Conservation (phyloP, 2,113 vertebrate species). For the Marmota flaviventris region DNA sequence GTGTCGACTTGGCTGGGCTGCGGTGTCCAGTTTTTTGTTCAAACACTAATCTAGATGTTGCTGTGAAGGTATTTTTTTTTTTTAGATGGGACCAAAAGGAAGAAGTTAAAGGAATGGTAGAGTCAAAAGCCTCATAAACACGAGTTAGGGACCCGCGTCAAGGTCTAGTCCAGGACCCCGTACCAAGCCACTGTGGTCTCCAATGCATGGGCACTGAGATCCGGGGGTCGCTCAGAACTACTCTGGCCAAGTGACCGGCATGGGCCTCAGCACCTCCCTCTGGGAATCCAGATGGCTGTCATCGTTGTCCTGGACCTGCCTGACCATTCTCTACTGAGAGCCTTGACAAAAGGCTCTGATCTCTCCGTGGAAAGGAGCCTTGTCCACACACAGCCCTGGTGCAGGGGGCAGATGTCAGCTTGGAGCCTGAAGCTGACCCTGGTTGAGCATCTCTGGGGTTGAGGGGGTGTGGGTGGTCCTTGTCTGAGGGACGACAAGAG, state of each 20-base stretch:
- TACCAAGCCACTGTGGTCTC: too few species aligned
- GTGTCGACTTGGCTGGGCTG: neutral
- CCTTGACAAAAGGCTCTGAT: too few species aligned
- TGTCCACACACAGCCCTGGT: accelerated
- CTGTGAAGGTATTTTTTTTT: too few species aligned
- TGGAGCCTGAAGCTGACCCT: accelerated
- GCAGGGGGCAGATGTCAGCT: too few species aligned
- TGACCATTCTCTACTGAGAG: neutral
- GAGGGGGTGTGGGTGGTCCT: too few species aligned
- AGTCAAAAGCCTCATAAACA: neutral
- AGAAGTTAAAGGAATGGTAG: neutral
- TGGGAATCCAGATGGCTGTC: too few species aligned
- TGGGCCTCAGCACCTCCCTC: neutral
- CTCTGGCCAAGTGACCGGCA: too few species aligned
- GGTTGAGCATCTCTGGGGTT: neutral
- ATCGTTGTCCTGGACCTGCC: neutral
- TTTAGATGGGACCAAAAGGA: neutral
- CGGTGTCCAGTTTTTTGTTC: neutral
- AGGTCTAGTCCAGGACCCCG: neutral
- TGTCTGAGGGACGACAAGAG: too few species aligned
- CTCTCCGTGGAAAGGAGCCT: too few species aligned
- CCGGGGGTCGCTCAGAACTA: too few species aligned
- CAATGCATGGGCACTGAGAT: accelerated
- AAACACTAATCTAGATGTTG: neutral
- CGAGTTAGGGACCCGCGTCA: neutral